phyloP scores from a whole-genome alignment of 2,113 vertebrate species.

The Ictidomys tridecemlineatus region DNA sequence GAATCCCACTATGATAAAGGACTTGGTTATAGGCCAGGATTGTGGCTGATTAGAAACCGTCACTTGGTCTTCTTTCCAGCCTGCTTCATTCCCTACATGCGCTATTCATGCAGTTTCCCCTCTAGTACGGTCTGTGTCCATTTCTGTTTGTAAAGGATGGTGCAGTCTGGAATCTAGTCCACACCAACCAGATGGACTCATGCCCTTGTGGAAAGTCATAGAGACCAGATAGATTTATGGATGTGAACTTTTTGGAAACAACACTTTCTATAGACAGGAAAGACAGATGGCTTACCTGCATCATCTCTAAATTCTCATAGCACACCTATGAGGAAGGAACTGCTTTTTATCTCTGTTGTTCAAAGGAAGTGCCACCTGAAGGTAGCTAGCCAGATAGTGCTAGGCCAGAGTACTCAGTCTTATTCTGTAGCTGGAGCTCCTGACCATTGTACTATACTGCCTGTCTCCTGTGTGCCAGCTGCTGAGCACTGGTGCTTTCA shows the following conservation, averaged over 20 bases:
- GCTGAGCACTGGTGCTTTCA: background rate
- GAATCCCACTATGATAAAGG: background rate
- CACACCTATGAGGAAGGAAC: background rate
- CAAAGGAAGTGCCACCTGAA: background rate
- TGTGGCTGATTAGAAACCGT: background rate
- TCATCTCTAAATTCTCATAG: constrained; percentile 5
- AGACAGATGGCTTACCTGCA: background rate
- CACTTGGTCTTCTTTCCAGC: constrained; percentile 41
- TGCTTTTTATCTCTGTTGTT: constrained; percentile 32
- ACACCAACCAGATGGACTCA: background rate
- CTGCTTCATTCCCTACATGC: background rate
- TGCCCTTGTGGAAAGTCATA: background rate
- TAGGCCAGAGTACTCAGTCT: background rate
- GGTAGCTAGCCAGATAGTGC: background rate
- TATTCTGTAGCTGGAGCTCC: background rate
- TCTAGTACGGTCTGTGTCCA: background rate
- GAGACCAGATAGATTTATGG: background rate
- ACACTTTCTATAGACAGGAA: constrained; percentile 19
- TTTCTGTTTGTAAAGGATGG: constrained; percentile 24
- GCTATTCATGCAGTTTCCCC: background rate
- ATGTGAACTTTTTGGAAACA: background rate
- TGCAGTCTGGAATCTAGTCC: background rate
- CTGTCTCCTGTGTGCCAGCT: background rate
- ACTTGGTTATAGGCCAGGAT: background rate
- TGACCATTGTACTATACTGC: background rate